phyloP scores from a whole-genome alignment of 2,113 vertebrate species.

The Cygnus buccinator region DNA sequence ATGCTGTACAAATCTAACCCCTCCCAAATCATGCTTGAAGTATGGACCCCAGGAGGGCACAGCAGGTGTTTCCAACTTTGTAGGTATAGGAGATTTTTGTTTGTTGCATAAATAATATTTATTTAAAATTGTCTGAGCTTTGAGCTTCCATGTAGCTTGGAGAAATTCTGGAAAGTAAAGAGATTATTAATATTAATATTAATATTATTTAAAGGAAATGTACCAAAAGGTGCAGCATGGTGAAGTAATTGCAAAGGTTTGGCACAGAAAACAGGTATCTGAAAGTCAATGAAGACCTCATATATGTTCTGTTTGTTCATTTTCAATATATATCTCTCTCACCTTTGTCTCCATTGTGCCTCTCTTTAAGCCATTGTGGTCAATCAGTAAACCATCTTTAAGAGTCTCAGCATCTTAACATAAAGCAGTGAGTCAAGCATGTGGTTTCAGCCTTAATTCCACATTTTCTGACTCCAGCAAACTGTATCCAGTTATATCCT shows the following conservation, averaged over 20 bases:
- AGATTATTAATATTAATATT: background rate
- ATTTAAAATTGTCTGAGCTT: background rate
- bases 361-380: background rate
- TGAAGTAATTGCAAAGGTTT: background rate
- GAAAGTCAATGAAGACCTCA: background rate
- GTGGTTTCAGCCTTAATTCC: background rate
- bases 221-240: background rate
- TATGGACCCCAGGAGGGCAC: fast-evolving
- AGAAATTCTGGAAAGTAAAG: background rate
- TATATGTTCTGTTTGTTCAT: background rate
- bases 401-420: background rate
- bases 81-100: background rate
- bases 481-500: background rate
- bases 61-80: background rate
- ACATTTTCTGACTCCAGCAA: background rate
- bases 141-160: background rate
- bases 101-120: background rate
- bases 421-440: background rate
- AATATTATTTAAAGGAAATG: background rate
- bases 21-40: background rate
- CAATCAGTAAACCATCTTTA: background rate
- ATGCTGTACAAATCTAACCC: background rate
- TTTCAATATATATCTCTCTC: background rate
- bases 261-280: background rate
- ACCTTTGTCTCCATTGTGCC: background rate